Evolutionary conservation across 2,888 invertebrate species (phyloP), one percentile per base, ranked within the genome.

Genomic region (Taenaris catops): DNA sequence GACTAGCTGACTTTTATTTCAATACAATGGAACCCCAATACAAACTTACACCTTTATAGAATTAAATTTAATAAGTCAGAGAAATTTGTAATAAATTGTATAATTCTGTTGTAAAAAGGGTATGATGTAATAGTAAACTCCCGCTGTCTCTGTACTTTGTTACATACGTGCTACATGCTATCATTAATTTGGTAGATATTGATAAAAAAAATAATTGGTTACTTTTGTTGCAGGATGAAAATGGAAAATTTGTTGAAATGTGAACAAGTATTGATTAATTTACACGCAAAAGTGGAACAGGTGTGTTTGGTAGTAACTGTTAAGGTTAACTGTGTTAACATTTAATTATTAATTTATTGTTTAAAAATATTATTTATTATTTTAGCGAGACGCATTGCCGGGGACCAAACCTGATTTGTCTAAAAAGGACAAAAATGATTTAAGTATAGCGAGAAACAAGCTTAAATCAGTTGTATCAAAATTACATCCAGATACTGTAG

Each of bases 211-310:
- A 5, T 12, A 8, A n/a, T 6, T 1, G 4, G 7, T 9, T 8
- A 8, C 7, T 23, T 24, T 18, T 21, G 25, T 42, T 42, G n/a
- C 67, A 93, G 92, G 62, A 87, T 92, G 75, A 92, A 91, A 75
- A 84, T 91, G 68, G 91, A 91, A 49, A 92, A 92, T 31, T 66
- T 93, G 26, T 72, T 88, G 9, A 91, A 91, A 72, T 92, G 92
- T 63, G 92, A 93, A 71, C 90, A 90, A 59, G 91, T 93, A 37
- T 74, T 93, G 18, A 68, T 89, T 34, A 92, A 91, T 67, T 81
- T 93, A 45, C 89, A 90, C 52, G 79, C 88, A 24, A 92, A 91
- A 88, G 90, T 91, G 16, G 88, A 89, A 60, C 87, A 90, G 89
- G 92, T 91, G 43, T 31, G 48, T 64, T 25, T 41, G 4, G 19